These are phyloP conservation scores for Myotis yumanensis DNA, from an alignment of 2,113 vertebrate genomes.

Conservation along the genomic window DNA sequence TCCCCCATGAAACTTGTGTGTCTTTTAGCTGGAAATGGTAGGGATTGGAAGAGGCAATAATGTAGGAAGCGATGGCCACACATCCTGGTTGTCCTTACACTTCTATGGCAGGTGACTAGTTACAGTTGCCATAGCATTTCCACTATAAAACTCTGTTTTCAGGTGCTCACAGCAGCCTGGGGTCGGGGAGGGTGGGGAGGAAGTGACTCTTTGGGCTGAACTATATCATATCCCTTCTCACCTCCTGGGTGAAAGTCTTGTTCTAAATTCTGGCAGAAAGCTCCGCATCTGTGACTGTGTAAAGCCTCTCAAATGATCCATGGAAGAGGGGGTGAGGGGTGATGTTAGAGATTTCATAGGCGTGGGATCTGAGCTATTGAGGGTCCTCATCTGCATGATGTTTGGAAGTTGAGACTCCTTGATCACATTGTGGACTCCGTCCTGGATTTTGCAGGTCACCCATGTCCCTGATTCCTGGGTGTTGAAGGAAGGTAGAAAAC, in stretches of 20 bases:
- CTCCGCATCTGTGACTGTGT: neutral
- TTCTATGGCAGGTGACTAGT: constrained; percentile 47
- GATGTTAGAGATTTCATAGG: neutral
- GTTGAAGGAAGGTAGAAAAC: neutral
- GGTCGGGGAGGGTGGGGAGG: neutral
- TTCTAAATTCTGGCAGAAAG: constrained; percentile 62
- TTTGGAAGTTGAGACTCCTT: neutral
- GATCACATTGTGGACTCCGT: neutral
- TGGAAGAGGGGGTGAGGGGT: neutral
- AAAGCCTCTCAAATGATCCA: neutral
- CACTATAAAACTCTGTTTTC: constrained; percentile 75
- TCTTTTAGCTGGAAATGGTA: constrained; percentile 33
- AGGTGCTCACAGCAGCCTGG: constrained; percentile 58
- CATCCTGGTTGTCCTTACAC: neutral
- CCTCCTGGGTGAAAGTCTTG: constrained; percentile 63
- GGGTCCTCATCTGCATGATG: neutral
- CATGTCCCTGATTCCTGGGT: neutral
- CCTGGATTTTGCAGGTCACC: neutral
- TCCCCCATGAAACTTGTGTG: neutral
- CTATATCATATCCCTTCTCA: constrained; percentile 71
- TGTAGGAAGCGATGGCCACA: constrained; percentile 23
- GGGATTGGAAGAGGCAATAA: neutral
- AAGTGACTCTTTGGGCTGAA: constrained; percentile 65
- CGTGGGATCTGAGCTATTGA: neutral
- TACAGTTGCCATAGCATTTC: constrained; percentile 67